Evolutionary conservation across 1,140 invertebrate genomes (phyloP).

Genomic region (Calycopis cecrops): DNA sequence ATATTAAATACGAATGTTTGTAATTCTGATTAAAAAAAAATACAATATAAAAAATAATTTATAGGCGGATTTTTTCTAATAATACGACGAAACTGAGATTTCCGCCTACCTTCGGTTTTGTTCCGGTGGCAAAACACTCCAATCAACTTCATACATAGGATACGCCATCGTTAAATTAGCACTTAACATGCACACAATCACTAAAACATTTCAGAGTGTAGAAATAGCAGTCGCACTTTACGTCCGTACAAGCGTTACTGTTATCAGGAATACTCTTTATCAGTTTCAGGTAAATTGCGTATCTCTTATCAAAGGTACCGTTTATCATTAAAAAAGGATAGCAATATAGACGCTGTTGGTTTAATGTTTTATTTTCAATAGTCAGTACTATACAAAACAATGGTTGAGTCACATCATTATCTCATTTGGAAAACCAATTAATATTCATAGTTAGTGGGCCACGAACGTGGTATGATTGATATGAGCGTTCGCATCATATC

Average conservation of each 20-base stretch:
- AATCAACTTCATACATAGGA: conserved; percentile 83
- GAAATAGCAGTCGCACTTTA: conserved; percentile 40
- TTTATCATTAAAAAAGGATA: conserved; percentile 73
- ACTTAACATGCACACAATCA: conserved; percentile 39
- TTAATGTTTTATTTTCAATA: conserved; percentile 67
- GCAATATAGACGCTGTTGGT: conserved; percentile 58
- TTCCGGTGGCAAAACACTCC: conserved; percentile 87
- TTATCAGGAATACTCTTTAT: conserved; percentile 69
- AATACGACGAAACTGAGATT: no score
- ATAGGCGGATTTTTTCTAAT: no score
- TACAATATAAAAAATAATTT: no score
- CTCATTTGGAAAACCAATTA: conserved; percentile 70
- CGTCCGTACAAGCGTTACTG: conserved; percentile 58
- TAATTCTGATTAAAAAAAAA: no score
- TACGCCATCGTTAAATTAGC: conserved; percentile 57
- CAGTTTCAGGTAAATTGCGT: conserved; percentile 68
- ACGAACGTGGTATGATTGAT: conserved; percentile 39
- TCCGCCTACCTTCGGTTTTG: conserved; percentile 84
- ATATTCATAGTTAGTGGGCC: conserved; percentile 53
- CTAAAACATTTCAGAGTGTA: conserved; percentile 58
- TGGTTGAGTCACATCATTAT: conserved; percentile 62
- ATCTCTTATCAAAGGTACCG: conserved; percentile 72
- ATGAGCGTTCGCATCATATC: conserved; percentile 8
- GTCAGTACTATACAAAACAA: conserved; percentile 70
- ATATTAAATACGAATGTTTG: no score